Percentiles rank a stretch among this genome's conserved stretches.
Conservation (phyloP, 2,888 invertebrate species). For the Sepioteuthis lessoniana region DNA sequence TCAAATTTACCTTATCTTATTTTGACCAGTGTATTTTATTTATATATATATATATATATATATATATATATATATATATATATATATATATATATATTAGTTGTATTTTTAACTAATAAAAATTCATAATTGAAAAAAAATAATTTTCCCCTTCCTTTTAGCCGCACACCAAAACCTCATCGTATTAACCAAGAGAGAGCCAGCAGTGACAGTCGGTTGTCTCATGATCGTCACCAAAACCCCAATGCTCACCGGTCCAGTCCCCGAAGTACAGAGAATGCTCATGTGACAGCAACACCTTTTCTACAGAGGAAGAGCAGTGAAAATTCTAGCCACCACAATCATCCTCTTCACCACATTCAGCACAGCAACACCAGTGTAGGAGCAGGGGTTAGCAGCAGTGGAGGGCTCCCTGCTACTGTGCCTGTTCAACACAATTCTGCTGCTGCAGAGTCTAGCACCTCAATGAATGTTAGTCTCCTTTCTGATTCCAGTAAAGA, state of each 20-base stretch:
- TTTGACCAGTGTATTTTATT: too few species aligned
- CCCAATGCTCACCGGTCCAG: conserved; percentile 60
- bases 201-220: conserved; percentile 51
- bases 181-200: conserved; percentile 59
- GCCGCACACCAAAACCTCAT: conserved; percentile 54
- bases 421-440: neutral
- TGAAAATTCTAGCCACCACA: conserved; percentile 53
- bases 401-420: conserved; percentile 24
- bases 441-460: conserved; percentile 51
- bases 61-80: too few species aligned
- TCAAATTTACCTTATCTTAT: too few species aligned
- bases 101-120: too few species aligned
- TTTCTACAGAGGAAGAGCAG: conserved; percentile 51
- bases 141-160: neutral
- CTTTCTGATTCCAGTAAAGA: conserved; percentile 52
- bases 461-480: conserved; percentile 49
- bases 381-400: neutral
- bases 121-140: too few species aligned
- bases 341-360: conserved; percentile 52
- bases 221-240: conserved; percentile 50
- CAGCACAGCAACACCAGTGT: neutral
- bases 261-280: conserved; percentile 58
- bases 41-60: too few species aligned
- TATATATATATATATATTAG: too few species aligned
- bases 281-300: conserved; percentile 55